Base-by-base conservation (phyloP, 2,888 invertebrate genomes). In the Caenorhabditis panamensis region DNA sequence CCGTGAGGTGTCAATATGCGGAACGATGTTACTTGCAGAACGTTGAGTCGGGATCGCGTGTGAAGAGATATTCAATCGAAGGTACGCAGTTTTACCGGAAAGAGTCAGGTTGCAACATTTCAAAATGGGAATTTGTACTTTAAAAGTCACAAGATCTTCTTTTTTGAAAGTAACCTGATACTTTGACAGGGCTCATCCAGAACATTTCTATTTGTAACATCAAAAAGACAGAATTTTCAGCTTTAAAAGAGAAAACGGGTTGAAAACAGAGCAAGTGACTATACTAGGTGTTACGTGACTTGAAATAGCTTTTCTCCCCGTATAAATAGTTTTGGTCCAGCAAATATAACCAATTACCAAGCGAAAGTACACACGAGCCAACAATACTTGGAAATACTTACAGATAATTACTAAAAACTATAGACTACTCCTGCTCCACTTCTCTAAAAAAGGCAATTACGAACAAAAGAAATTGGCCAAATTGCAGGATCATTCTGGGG, bases 401-500 rank as follows among this genome's bases (percentile, higher is more conserved):
- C 5, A 31, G 9, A 31, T 31, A 31, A 9, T 31, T 31, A 31
- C 9, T 18, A 66, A 66, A 44, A 18, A 37, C 31, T 1, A 3
- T 8, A 51, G 36, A 11, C 31, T 49, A 51, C 26, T 62, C 18
- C 11, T 44, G n/a, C n/a, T n/a, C n/a, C n/a, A n/a, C 26, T 16
- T 16, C 26, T 31, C 31, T 28, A 36, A 51, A 31, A 24, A 36
- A 66, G 24, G 22, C 26, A n/a, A 53, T 61, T 61, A 13, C 20
- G 16, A 1, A 47, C 49, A 36, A 13, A 13, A 31, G 26, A 20
- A 26, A 72, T 62, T 63, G 47, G 37, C 24, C 53, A 59, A 59
- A 68, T 79, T 82, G 67, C 63, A 89, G 90, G 90, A 16, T 89
- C 89, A 6, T 90, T 86, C 61, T 90, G 90, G 90, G 87, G 88